These are phyloP conservation scores for Nebria salina DNA, from an alignment of 2,888 invertebrate species.

Conservation along the genomic window DNA sequence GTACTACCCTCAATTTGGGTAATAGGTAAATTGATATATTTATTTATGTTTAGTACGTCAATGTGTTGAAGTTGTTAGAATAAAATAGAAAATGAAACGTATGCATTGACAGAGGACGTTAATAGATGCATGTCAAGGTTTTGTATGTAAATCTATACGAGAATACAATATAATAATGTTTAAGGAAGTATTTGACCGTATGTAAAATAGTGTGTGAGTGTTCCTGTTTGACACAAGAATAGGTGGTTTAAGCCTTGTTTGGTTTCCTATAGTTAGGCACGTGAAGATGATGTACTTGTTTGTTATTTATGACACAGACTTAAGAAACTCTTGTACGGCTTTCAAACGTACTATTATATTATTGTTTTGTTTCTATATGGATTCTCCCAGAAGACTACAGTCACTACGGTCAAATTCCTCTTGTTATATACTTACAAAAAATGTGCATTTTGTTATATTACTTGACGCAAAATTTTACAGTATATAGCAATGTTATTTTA, in stretches of 20 bases:
- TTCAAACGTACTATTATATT: not conserved
- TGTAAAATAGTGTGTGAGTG: conserved; percentile 8
- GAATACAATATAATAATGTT: not conserved
- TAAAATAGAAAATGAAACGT: not conserved
- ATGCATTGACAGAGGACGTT: not conserved
- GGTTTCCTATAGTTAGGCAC: conserved; percentile 7
- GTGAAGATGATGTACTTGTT: conserved; percentile 14
- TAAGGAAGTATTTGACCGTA: not conserved
- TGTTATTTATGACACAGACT: conserved; percentile 10
- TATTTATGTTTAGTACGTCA: not conserved
- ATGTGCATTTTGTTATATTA: too few relatives aligned
- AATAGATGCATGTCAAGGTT: not conserved
- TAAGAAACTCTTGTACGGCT: conserved; percentile 12
- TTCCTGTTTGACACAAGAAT: conserved; percentile 6
- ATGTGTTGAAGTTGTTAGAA: not conserved
- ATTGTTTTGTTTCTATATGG: conserved; percentile 11
- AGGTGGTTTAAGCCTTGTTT: not conserved
- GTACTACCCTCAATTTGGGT: too few relatives aligned
- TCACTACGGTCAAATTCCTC: not conserved
- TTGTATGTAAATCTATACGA: not conserved
- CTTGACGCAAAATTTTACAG: too few relatives aligned
- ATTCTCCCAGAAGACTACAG: not conserved
- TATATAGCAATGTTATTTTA: too few relatives aligned
- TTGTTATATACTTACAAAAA: not conserved
- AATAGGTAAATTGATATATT: too few relatives aligned